Base-by-base conservation (phyloP, 2,797 vertebrate species). In the Clarias platycephalus region DNA sequence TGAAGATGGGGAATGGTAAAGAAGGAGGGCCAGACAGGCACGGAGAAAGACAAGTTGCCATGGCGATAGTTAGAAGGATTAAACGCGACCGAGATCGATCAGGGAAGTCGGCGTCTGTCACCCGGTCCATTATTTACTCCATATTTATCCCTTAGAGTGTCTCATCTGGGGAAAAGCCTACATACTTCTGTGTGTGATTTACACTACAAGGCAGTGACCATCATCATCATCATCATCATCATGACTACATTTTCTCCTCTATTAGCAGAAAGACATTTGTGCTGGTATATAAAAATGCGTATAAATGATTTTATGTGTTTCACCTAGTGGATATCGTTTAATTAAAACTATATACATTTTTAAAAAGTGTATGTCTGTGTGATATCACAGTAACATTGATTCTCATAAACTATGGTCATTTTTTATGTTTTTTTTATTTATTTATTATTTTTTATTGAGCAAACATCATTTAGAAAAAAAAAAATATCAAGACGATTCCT, bases 21-120 rank as follows among this genome's bases (percentile, higher is more conserved):
- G 76, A 20, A 64, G 31, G 72, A 44, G 22, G 60, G 53, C 20
- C 16, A n/a, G 4, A 78, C 34, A n/a, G 53, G 31, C 18, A n/a
- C 18, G 16, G n/a, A 78, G 76, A 75, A 49, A 67, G 44, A 78
- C 5, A 57, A 74, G 81, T 88, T 62, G 22, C 83, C 68, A 22
- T 74, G 22, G 82, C 16, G 57, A 78, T 37, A 3, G 34, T 34
- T 63, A 0, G 10, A 13, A 37, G 70, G 58, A 80, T 81, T 81
- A 10, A 64, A 13, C 44, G 9, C 72, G 34, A 22, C n/a, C n/a
- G 8, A 57, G 53, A 75, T 37, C 22, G 31, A 77, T 77, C 55
- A 24, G 44, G 12, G 53, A 75, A 31, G 22, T n/a, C 71, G 18
- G 12, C 40, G 28, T 28, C 7, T 3, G n/a, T 58, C 72, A 34